phyloP scores from a whole-genome alignment of 2,113 vertebrate species.

The Columba livia region DNA sequence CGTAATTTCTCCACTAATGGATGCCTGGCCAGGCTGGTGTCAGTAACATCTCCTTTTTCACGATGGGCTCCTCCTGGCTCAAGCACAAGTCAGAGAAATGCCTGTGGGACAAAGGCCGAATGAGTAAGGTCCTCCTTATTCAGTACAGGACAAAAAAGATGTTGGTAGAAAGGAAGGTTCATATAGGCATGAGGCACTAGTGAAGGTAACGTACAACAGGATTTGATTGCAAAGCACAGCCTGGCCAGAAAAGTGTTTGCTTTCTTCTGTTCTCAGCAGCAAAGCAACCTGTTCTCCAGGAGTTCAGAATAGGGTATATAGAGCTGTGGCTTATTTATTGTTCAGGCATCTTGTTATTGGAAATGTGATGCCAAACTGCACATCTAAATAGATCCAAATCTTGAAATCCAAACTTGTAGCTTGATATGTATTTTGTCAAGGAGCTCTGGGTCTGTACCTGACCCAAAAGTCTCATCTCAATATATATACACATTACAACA shows the following conservation, averaged over 20 bases:
- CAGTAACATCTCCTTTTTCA: not conserved
- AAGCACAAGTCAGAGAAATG: not conserved
- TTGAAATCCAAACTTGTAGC: not conserved
- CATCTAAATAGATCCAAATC: not conserved
- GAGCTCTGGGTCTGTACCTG: not conserved
- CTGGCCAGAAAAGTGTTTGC: not conserved
- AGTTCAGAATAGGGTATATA: not conserved
- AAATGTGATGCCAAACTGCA: not conserved
- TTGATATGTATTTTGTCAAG: not conserved
- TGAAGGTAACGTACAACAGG: not conserved
- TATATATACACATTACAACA: not conserved
- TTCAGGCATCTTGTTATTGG: not conserved
- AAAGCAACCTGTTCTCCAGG: not conserved
- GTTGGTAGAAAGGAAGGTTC: not conserved
- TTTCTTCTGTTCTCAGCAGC: not conserved
- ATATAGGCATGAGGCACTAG: not conserved
- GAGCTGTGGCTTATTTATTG: not conserved
- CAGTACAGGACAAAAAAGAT: not conserved
- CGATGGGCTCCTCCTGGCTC: not conserved
- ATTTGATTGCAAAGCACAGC: not conserved
- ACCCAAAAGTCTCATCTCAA: not conserved
- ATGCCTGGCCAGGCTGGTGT: not conserved
- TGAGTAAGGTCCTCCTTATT: not conserved
- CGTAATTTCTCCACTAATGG: fast-evolving
- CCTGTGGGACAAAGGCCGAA: not conserved